These are phyloP conservation scores for Microcebus griseorufus DNA, from an alignment of 2,113 vertebrate species.

Conservation along the genomic window DNA sequence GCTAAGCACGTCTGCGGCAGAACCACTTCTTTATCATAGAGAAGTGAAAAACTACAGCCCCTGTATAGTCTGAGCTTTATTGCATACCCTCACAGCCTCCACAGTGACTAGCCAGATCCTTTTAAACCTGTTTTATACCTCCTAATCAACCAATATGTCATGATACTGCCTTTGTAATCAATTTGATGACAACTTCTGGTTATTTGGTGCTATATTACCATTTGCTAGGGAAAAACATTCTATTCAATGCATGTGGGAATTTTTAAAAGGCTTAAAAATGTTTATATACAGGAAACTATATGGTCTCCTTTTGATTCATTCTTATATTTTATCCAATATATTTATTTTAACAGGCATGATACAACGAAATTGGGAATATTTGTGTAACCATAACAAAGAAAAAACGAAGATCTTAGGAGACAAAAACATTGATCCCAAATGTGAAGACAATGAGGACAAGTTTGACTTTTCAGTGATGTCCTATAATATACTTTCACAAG, in stretches of 20 bases:
- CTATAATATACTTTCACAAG: constrained; percentile 97
- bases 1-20: background rate
- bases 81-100: background rate
- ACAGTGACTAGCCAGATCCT: background rate
- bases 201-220: background rate
- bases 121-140: background rate
- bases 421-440: constrained; percentile 67
- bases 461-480: constrained; percentile 97
- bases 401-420: constrained; percentile 69
- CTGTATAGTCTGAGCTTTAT: background rate
- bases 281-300: background rate
- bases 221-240: background rate
- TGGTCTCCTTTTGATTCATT: constrained; percentile 30
- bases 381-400: constrained; percentile 78
- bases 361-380: constrained; percentile 91
- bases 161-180: background rate
- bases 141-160: background rate
- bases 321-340: constrained; percentile 56
- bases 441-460: constrained; percentile 63
- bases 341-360: constrained; percentile 85
- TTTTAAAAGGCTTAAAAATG: constrained; percentile 28
- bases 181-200: background rate
- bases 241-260: background rate
- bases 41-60: background rate
- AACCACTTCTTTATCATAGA: background rate